Percentiles rank a stretch among this genome's conserved stretches.
These are phyloP conservation scores for Hystrix cristata DNA, from an alignment of 2,113 vertebrate species.

Conservation along the genomic window DNA sequence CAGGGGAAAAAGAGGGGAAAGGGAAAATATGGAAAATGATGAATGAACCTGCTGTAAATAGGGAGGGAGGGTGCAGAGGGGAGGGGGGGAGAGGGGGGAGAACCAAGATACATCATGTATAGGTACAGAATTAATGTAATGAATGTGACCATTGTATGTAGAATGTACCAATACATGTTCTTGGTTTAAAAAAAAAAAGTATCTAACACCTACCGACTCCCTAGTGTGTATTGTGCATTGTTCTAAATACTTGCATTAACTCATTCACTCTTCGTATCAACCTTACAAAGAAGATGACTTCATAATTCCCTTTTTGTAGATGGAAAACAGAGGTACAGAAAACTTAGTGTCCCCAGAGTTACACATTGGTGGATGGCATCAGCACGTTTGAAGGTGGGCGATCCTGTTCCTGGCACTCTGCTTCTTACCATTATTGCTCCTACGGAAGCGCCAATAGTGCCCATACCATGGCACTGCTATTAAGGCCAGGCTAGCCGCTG, in stretches of 20 bases:
- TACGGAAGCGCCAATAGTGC: background rate
- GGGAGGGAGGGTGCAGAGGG: too few species aligned
- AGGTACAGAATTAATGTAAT: too few species aligned
- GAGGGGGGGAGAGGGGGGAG: too few species aligned
- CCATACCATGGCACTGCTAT: background rate
- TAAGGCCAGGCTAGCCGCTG: background rate
- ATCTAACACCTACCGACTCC: background rate
- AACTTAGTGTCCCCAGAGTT: background rate
- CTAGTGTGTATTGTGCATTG: background rate
- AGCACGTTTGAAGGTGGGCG: background rate
- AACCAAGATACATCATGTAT: too few species aligned
- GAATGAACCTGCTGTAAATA: too few species aligned
- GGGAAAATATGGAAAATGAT: too few species aligned
- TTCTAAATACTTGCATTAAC: constrained; percentile 1
- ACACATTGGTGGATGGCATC: background rate
- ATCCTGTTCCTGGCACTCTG: background rate
- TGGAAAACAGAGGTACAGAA: constrained; percentile 25
- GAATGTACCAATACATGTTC: too few species aligned
- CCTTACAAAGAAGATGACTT: background rate
- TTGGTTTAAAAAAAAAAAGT: too few species aligned
- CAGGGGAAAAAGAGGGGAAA: too few species aligned
- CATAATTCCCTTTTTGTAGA: constrained; percentile 8
- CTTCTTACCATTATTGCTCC: background rate
- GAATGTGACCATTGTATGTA: too few species aligned
- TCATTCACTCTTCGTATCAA: background rate